Percentiles rank a stretch among this genome's conserved stretches.
Evolutionary conservation across 2,113 vertebrate species (phyloP).

Genomic region (Hucho hucho): DNA sequence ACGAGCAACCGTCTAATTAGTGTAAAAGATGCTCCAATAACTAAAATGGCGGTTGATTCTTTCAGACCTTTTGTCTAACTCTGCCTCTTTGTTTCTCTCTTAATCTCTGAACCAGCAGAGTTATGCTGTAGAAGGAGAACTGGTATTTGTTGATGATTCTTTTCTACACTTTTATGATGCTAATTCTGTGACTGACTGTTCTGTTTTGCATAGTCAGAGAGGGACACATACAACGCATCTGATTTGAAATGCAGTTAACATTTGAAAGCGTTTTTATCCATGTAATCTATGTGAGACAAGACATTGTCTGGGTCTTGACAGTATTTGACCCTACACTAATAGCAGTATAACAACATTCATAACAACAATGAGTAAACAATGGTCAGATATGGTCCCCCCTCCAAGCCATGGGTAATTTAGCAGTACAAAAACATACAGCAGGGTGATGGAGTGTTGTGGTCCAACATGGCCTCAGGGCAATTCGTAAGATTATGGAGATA

Average conservation of each 20-base stretch:
- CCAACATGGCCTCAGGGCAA: too few relatives aligned
- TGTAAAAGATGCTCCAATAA: conserved; percentile 55
- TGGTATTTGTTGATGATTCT: not conserved
- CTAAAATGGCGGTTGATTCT: conserved; percentile 59
- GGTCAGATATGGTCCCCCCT: conserved; percentile 8
- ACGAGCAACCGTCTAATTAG: conserved; percentile 55
- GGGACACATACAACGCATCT: conserved; percentile 33
- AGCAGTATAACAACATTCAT: conserved; percentile 20
- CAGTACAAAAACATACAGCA: not conserved
- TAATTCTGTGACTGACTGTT: conserved; percentile 12
- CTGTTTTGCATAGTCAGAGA: not conserved
- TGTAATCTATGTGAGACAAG: conserved; percentile 13
- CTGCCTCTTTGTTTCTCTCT: conserved; percentile 16
- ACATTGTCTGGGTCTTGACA: conserved; percentile 1
- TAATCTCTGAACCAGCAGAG: conserved; percentile 1
- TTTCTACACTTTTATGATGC: not conserved
- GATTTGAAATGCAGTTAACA: not conserved
- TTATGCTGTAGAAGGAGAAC: not conserved
- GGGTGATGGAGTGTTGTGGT: not conserved
- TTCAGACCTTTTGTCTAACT: conserved; percentile 40
- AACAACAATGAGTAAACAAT: conserved; percentile 27
- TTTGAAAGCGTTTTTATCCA: not conserved
- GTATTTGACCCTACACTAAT: conserved; percentile 3
- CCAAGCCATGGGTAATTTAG: conserved; percentile 17
- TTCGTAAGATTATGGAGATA: too few relatives aligned